phyloP scores from a whole-genome alignment of 1,140 invertebrate species.

The Leptoteleia sp. region DNA sequence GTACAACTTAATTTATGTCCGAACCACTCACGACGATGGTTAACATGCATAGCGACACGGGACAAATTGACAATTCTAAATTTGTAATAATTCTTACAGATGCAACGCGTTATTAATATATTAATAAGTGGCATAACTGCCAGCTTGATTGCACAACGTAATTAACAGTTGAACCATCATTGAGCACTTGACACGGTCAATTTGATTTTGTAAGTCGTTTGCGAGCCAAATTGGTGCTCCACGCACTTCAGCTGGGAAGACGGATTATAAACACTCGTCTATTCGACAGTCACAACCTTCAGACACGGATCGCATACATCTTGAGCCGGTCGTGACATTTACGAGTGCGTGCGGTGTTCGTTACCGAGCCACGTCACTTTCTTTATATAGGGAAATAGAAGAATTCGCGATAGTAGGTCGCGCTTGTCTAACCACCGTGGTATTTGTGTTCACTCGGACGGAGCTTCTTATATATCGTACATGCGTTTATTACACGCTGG shows the following conservation, averaged over 20 bases:
- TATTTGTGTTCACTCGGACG: constrained; percentile 53
- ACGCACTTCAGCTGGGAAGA: constrained; percentile 19
- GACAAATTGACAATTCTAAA: constrained; percentile 18
- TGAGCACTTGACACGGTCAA: constrained; percentile 16
- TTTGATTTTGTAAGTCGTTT: constrained; percentile 23
- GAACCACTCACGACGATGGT: no score
- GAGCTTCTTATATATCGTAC: constrained; percentile 26
- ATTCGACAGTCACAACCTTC: constrained; percentile 32
- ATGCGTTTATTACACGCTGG: constrained; percentile 37
- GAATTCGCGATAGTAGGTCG: constrained; percentile 55
- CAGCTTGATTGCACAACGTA: constrained; percentile 3
- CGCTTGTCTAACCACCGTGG: constrained; percentile 56
- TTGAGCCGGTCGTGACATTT: constrained; percentile 67
- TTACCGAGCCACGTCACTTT: constrained; percentile 57
- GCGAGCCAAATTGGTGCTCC: constrained; percentile 36
- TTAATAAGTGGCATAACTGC: constrained; percentile 18
- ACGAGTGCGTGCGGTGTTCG: constrained; percentile 32
- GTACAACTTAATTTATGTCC: constrained; percentile 24
- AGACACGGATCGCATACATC: constrained; percentile 18
- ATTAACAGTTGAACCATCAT: constrained; percentile 21
- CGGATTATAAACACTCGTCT: constrained; percentile 33
- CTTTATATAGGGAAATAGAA: constrained; percentile 66
- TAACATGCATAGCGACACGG: no score
- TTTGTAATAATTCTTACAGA: constrained; percentile 7
- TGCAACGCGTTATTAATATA: constrained; percentile 4